Evolutionary conservation across 2,797 vertebrate species (phyloP), one percentile per base, ranked within the genome.

Genomic region (Garrulus glandarius): DNA sequence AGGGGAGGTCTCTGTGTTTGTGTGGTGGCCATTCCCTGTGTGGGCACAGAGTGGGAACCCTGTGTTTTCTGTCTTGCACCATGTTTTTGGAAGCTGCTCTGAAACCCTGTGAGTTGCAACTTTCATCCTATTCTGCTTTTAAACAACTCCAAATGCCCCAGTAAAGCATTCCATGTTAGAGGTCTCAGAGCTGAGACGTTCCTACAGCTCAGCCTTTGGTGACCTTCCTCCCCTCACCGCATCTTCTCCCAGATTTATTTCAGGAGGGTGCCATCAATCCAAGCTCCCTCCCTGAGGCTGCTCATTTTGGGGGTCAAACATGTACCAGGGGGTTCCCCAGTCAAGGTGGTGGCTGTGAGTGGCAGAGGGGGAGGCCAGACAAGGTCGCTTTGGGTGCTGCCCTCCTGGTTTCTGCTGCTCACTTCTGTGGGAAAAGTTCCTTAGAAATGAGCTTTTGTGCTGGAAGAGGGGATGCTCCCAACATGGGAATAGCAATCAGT

Each of bases 21-120:
- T 18, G 19, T 34, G 26, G 32, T 32, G 49, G 12, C 59, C 1
- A 0, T 56, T 49, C 20, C 41, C 32, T 43, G 2, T 6, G 1
- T 36, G 44, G 36, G 50, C 77, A 50, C 2, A 3, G 64, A 56
- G 34, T 4, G 8, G 44, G 20, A 74, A 27, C 6, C 26, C 3
- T 2, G 4, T 61, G 60, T 41, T 76, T 72, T 43, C 8, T 89
- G 41, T 63, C 72, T 44, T 5, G 0, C 37, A 20, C 37, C 1
- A 0, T 4, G 6, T 27, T 46, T 90, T 74, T 67, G 44, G 67
- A 65, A 79, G 39, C 44, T 90, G 61, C 46, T 90, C 36, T 71
- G 75, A 78, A 59, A 13, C 11, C 39, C 24, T 1, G 0, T 29
- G 37, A 68, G 41, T 29, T 76, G 26, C 34, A 83, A 0, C 17